Conservation (phyloP, 2,113 vertebrate genomes). For the Eurypyga helias region DNA sequence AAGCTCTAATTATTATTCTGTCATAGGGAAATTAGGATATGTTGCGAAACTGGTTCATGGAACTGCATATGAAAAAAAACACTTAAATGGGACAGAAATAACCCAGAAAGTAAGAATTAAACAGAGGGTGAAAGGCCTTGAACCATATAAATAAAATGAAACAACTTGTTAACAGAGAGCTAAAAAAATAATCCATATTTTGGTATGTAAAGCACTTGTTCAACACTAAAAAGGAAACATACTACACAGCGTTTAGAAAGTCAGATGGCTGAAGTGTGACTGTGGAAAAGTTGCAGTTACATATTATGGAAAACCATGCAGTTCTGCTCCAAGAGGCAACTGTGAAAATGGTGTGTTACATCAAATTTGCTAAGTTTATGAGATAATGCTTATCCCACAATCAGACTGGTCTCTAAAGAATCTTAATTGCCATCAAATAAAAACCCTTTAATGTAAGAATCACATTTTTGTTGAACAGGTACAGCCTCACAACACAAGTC, state of each 20-base stretch:
- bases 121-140: not conserved
- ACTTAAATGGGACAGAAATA: not conserved
- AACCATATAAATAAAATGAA: not conserved
- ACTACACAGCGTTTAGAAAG: not conserved
- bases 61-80: not conserved
- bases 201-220: not conserved
- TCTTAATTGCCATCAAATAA: not conserved
- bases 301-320: not conserved
- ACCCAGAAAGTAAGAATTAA: not conserved
- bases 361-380: not conserved
- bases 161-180: not conserved
- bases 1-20: conserved; percentile 26
- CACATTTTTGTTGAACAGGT: not conserved
- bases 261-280: not conserved
- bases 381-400: not conserved
- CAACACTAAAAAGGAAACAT: not conserved
- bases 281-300: not conserved
- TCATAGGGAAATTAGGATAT: not conserved
- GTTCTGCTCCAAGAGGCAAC: not conserved
- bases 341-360: not conserved
- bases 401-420: not conserved
- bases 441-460: not conserved
- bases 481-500: not conserved
- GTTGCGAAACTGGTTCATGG: conserved; percentile 6
- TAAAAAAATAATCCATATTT: not conserved